These are phyloP conservation scores for Galaxias olidus DNA, from an alignment of 2,797 vertebrate genomes.

Conservation along the genomic window DNA sequence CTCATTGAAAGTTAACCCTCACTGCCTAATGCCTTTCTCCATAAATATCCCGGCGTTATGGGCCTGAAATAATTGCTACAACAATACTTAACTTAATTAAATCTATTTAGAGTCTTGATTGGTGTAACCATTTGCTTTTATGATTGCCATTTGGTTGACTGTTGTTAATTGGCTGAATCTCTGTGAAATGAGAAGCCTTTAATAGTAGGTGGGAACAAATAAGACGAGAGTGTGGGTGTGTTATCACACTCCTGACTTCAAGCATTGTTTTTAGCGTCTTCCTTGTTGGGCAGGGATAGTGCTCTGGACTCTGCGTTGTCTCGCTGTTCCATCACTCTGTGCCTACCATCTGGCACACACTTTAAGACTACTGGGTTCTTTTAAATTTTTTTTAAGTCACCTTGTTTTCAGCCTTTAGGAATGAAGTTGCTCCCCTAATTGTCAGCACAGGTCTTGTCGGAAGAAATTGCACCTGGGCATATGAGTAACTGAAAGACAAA, in stretches of 20 bases:
- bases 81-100: too few species aligned
- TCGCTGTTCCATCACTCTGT: slow-evolving; percentile 52
- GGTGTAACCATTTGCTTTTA: too few species aligned
- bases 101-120: too few species aligned
- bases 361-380: slow-evolving; percentile 56
- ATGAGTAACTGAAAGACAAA: not conserved
- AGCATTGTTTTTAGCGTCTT: slow-evolving; percentile 5
- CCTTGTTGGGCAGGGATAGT: slow-evolving; percentile 1
- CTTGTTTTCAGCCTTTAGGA: slow-evolving; percentile 51
- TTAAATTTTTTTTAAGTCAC: slow-evolving; percentile 57
- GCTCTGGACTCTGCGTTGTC: slow-evolving; percentile 34
- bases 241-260: slow-evolving; percentile 17
- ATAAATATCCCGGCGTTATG: not conserved
- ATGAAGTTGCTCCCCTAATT: slow-evolving; percentile 34
- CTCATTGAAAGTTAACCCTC: not conserved
- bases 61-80: too few species aligned
- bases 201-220: too few species aligned
- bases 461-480: not conserved
- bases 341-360: slow-evolving; percentile 60
- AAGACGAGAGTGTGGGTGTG: not conserved
- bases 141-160: too few species aligned
- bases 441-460: not conserved
- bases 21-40: not conserved
- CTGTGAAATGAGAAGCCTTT: too few species aligned
- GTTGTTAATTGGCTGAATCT: too few species aligned